A percentile compares a stretch with the other conserved stretches of the same genome.
Conservation (phyloP, 2,797 vertebrate species). For the Lepus townsendii region DNA sequence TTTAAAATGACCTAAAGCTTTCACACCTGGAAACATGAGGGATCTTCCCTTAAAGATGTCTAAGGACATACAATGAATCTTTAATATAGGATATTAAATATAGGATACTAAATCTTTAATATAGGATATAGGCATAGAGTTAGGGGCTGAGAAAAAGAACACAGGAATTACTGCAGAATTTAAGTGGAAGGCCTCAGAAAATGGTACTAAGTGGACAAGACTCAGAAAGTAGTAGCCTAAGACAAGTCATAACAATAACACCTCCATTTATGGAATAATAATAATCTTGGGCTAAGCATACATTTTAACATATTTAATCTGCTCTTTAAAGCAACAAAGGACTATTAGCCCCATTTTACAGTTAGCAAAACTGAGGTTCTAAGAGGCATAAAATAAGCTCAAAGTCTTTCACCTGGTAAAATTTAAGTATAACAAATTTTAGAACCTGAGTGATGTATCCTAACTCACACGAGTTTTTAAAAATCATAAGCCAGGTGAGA, state of each 20-base stretch:
- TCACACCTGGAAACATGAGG: background rate
- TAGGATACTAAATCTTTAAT: background rate
- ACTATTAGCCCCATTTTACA: constrained; percentile 20
- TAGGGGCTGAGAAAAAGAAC: background rate
- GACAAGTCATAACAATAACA: background rate
- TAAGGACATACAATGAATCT: background rate
- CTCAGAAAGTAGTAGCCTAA: constrained; percentile 31
- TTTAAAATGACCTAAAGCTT: constrained; percentile 45
- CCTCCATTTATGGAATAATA: background rate
- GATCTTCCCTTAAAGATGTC: background rate
- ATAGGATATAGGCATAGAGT: background rate
- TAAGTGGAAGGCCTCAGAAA: background rate
- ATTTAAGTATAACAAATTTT: background rate
- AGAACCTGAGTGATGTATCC: background rate
- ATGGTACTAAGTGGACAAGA: background rate
- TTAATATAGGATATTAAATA: background rate
- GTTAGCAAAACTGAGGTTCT: constrained; percentile 20
- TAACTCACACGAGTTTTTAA: background rate
- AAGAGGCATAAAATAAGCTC: constrained; percentile 21
- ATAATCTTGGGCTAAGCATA: constrained; percentile 1
- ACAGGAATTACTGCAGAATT: background rate
- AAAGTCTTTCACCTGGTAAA: background rate
- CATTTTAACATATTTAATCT: constrained; percentile 3
- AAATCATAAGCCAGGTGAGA: constrained; percentile 47
- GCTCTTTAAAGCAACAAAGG: background rate